Evolutionary conservation across 2,888 invertebrate genomes (phyloP), one percentile per base, ranked within the genome.

Genomic region (Trichopoda pennipes): DNA sequence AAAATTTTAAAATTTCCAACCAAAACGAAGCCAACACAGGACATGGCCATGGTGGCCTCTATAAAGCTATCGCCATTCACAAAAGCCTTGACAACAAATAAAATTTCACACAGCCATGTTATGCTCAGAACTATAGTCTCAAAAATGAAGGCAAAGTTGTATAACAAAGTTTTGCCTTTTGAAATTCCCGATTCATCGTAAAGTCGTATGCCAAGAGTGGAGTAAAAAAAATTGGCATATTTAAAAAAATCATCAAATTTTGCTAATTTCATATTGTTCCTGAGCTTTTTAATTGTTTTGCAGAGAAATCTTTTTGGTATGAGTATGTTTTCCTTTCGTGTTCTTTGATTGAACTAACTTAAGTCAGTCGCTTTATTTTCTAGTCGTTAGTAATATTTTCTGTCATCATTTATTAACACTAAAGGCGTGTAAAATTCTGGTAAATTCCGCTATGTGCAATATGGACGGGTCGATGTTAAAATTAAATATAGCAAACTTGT

Each of bases 1-100:
- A 86, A 42, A 16, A 64, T 64, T 44, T 64, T 64, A 19, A 12
- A 86, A 60, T 87, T 80, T 4, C 87, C 86, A 16, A 90, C 87
- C 2, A 85, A 14, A 4, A 88, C 85, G 49, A 88, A 88, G 0
- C 90, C 89, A 38, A 90, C 86, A 49, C 88, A 90, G 0, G 89
- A 88, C 75, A 88, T 85, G 0, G 87, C 86, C 49, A 86, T 87
- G 6, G 88, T 87, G 17, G 87, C 87, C 42, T 88, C 88, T 0
- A 88, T 16, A 12, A 89, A 86, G 4, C 87, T 75, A 19, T 84
- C 81, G 3, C 85, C 85, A 10, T 84, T 77, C n/a, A 47, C 76
- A 0, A 88, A 49, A 0, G 88, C 86, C 17, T 85, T 44, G n/a
- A 84, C 38, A 6, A 89, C 85, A 74, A 86, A 89, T 0, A 85